Conservation (phyloP, 1,140 invertebrate genomes). For the Zaprionus ghesquierei region DNA sequence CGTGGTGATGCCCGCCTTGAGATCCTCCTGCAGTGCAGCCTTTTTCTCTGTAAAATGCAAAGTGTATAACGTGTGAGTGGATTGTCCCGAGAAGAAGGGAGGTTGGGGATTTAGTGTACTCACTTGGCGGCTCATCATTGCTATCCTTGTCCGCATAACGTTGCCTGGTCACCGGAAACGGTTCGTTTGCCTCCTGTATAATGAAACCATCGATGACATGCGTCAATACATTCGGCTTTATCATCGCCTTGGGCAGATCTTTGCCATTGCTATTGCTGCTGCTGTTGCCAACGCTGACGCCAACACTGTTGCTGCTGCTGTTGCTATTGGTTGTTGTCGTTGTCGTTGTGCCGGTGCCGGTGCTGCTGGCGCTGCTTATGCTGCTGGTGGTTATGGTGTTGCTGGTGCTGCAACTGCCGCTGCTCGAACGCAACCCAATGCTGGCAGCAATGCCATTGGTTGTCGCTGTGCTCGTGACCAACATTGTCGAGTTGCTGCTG, state of each 20-base stretch:
- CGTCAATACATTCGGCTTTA: constrained; percentile 97
- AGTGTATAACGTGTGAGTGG: neutral
- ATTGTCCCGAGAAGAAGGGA: neutral
- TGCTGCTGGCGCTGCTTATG: constrained; percentile 57
- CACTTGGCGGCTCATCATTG: constrained; percentile 88
- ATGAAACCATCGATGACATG: constrained; percentile 98
- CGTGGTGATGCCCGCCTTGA: constrained; percentile 30
- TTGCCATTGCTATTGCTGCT: constrained; percentile 83
- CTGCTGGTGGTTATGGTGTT: constrained; percentile 37
- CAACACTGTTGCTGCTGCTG: constrained; percentile 4
- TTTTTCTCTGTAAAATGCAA: constrained; percentile 77
- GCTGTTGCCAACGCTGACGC: constrained; percentile 12
- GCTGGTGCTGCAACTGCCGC: constrained; percentile 38
- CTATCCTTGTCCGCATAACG: constrained; percentile 84
- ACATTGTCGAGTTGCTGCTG: constrained; percentile 28
- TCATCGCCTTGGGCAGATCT: constrained; percentile 94
- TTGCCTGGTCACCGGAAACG: constrained; percentile 91
- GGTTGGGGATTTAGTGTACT: constrained; percentile 29
- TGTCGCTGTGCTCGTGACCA: constrained; percentile 48
- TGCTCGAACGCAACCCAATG: constrained; percentile 14
- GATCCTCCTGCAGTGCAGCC: constrained; percentile 71
- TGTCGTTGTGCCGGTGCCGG: constrained; percentile 70
- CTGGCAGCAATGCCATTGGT: constrained; percentile 52
- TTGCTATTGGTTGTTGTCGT: constrained; percentile 36
- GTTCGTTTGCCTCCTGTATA: constrained; percentile 95